phyloP scores from a whole-genome alignment of 2,888 invertebrate species.

The Acleris laterana region DNA sequence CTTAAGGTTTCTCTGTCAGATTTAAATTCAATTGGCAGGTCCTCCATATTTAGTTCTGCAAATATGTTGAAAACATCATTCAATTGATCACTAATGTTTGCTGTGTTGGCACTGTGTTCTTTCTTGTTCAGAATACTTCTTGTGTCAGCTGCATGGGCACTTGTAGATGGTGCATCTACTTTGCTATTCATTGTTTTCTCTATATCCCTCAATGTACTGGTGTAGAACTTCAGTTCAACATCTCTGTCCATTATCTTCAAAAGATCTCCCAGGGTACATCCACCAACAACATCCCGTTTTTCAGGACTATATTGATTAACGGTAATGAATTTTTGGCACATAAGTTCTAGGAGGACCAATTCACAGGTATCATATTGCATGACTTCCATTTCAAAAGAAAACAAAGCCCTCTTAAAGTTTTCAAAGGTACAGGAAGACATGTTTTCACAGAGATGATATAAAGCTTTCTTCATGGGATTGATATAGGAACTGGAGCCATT shows the following conservation, averaged over 20 bases:
- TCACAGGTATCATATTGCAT: constrained; percentile 66
- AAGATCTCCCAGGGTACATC: constrained; percentile 56
- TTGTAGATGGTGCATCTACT: constrained; percentile 32
- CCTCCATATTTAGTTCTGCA: constrained; percentile 50
- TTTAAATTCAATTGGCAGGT: constrained; percentile 53
- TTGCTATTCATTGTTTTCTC: constrained; percentile 53
- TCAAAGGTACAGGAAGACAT: constrained; percentile 57
- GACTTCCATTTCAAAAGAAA: constrained; percentile 60
- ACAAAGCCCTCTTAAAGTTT: constrained; percentile 63
- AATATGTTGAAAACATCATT: constrained; percentile 55
- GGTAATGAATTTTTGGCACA: constrained; percentile 67
- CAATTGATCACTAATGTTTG: constrained; percentile 46
- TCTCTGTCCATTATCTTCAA: constrained; percentile 62
- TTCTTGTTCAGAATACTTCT: constrained; percentile 40
- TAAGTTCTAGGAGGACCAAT: constrained; percentile 65
- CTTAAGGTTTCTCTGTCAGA: constrained; percentile 55
- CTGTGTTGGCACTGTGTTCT: constrained; percentile 41
- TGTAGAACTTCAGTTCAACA: constrained; percentile 53
- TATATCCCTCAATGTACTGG: constrained; percentile 54
- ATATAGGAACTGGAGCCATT: constrained; percentile 58
- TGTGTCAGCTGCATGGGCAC: constrained; percentile 36
- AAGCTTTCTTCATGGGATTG: constrained; percentile 66
- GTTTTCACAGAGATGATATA: constrained; percentile 72
- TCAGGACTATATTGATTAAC: constrained; percentile 47
- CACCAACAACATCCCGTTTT: constrained; percentile 43